Evolutionary conservation across 2,113 vertebrate genomes (phyloP), one percentile per base, ranked within the genome.

Genomic region (Corydoras sp.): DNA sequence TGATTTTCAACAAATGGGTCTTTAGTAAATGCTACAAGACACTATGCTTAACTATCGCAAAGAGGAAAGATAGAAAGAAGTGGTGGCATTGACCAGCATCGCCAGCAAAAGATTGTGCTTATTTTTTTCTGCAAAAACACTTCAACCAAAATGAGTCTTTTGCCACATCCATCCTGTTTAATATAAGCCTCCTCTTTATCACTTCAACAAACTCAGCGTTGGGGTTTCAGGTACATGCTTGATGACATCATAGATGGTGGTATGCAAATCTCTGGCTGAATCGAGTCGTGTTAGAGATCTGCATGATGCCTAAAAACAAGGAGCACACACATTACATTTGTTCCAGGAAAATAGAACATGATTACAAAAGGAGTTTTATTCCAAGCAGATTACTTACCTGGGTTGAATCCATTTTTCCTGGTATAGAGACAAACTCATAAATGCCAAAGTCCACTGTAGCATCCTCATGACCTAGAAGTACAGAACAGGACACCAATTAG

Each of bases 401-500:
- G 54, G 90, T 82, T 31, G 89, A 88, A 29, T 85, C 88, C 75
- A 89, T 85, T 84, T 86, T 87, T 70, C 91, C 92, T 51, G 95
- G 93, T 82, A 94, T 87, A 71, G 92, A 83, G 35, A 99, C 89
- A 85, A 99, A 98, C 83, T 99, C 96, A 43, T 99, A 99, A 81
- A 98, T 95, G 59, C 95, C 96, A 78, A 97, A 99, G 85, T 99
- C 96, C 84, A 95, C 93, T 4, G 87, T 87, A 73, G 95, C 95
- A 83, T 93, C 94, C 85, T 98, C 94, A 58, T 95, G 95, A 79
- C 96, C 94, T 97, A 78, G 71, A 85, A 83, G 50, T 73, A 77
- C 73, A 80, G 9, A 84, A 50, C 77, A 24, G 18, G 18, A 24
- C 18, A 24, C 18, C 18, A 24, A 24, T 24, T 24, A 24, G 18